Base-by-base conservation (phyloP, 2,113 vertebrate species). In the Pachycephala philippinensis region DNA sequence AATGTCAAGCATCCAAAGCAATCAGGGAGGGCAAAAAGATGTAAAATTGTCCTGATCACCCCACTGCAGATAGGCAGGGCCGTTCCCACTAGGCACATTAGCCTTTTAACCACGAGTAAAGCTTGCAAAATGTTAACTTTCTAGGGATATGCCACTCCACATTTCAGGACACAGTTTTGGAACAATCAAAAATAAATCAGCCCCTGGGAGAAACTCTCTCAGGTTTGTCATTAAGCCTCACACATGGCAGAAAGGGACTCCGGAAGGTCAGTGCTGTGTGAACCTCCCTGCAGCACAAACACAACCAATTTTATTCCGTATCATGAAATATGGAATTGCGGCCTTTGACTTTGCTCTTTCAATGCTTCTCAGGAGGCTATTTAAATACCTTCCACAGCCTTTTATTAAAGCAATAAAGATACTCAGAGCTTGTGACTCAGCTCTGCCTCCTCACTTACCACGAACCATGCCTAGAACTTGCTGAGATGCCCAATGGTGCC, bases 351-450 rank as follows among this genome's bases (percentile, higher is more conserved):
- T 87, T 12, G 49, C 75, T 88, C 64, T 90, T 66, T 57, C 75
- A 63, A 0, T 56, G 86, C 33, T 89, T 66, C 95, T 84, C 90
- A 66, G 47, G 83, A 90, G 86, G 59, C 86, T 86, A 52, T 74
- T 92, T 85, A 91, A 94, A 93, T 69, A 54, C 42, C 76, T 95
- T 91, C 88, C 65, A 61, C 37, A 68, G 81, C 39, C 78, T 94
- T 92, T 94, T 91, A 89, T 91, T 89, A 95, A 95, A 82, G 87
- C 74, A 84, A 76, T 93, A 90, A 95, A 94, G 66, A 79, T 45
- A 78, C 19, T 17, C 56, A 77, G 87, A 87, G 74, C 69, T 14
- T 39, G 66, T 20, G 71, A 54, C 71, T 77, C 47, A n/a, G 71
- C 76, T 91, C 76, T 90, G 59, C 42, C 76, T 84, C 54, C 71